Conservation (phyloP, 2,113 vertebrate genomes). For the Glareola pratincola region DNA sequence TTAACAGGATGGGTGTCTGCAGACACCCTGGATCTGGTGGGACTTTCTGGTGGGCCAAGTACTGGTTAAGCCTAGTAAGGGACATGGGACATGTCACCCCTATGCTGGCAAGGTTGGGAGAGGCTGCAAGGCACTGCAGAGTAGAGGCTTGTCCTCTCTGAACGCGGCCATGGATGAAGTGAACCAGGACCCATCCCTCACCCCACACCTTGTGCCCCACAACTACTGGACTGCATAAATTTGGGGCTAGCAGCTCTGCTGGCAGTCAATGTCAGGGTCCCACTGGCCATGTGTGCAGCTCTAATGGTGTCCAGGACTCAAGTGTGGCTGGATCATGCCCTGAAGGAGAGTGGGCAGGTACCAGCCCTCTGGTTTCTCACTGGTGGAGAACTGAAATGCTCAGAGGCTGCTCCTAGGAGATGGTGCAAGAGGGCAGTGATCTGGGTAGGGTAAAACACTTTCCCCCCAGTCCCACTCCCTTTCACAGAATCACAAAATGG, state of each 20-base stretch:
- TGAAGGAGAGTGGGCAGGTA: background rate
- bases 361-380: background rate
- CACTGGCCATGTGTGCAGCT: fast-evolving
- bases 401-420: background rate
- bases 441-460: background rate
- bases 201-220: background rate
- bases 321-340: background rate
- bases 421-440: background rate
- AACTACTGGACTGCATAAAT: background rate
- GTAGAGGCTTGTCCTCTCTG: fast-evolving
- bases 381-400: background rate
- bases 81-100: background rate
- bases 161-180: fast-evolving
- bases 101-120: background rate
- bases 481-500: background rate
- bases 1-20: background rate
- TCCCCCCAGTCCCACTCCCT: background rate
- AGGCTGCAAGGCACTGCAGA: background rate
- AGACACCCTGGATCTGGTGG: background rate
- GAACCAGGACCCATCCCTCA: background rate
- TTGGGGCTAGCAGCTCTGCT: background rate
- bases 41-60: background rate
- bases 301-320: background rate
- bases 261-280: no score
- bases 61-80: background rate